Evolutionary conservation across 2,797 vertebrate genomes (phyloP).

Genomic region (Rhabdophis nuchalis): DNA sequence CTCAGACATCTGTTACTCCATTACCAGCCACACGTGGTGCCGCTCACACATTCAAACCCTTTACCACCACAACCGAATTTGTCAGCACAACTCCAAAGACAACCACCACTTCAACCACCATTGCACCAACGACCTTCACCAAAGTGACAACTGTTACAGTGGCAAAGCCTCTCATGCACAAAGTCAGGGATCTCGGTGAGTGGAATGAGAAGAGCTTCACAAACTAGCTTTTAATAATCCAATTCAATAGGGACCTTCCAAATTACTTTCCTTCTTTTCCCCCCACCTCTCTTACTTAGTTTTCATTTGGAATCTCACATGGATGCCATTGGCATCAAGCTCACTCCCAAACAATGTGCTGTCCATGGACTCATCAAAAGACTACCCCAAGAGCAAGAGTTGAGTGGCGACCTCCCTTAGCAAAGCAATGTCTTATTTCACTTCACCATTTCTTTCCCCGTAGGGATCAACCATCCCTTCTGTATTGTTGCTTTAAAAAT

Average conservation of each 20-base stretch:
- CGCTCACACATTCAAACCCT: constrained; percentile 38
- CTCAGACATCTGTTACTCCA: constrained; percentile 19
- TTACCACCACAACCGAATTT: accelerated
- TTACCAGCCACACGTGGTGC: constrained; percentile 13
- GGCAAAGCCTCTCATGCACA: constrained; percentile 71
- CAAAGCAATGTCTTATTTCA: background rate
- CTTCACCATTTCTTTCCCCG: background rate
- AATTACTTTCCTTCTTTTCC: background rate
- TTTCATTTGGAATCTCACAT: background rate
- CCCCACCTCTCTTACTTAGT: background rate
- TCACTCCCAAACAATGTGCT: background rate
- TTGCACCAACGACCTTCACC: constrained; percentile 29
- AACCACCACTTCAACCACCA: constrained; percentile 45
- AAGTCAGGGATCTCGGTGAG: constrained; percentile 82
- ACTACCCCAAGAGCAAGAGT: background rate
- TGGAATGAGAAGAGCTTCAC: background rate
- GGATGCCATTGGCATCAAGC: background rate
- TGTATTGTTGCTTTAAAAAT: background rate
- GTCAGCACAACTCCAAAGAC: constrained; percentile 53
- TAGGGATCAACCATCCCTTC: background rate
- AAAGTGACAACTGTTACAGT: constrained; percentile 47
- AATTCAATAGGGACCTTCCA: background rate
- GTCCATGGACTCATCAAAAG: background rate
- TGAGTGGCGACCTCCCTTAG: background rate
- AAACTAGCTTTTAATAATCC: background rate